phyloP scores from a whole-genome alignment of 2,113 vertebrate species.

The Syngnathoides biaculeatus region DNA sequence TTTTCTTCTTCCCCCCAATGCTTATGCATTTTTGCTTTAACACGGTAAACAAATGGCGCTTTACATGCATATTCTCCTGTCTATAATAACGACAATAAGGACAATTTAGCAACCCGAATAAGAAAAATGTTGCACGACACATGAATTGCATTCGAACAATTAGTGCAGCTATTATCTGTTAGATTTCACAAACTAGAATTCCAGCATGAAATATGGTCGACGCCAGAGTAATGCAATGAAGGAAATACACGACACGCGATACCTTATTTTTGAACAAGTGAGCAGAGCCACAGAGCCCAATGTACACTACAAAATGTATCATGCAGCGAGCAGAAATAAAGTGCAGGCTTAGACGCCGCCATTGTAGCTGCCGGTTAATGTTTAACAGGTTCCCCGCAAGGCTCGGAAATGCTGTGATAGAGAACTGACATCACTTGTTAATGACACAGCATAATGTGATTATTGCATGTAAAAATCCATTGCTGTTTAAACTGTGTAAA shows the following conservation, averaged over 20 bases:
- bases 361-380: conserved; percentile 67
- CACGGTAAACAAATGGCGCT: conserved; percentile 9
- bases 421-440: conserved; percentile 11
- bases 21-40: conserved; percentile 26
- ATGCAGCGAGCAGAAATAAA: conserved; percentile 59
- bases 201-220: background rate
- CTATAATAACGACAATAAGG: background rate
- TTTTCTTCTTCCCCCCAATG: conserved; percentile 29
- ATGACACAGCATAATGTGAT: conserved; percentile 5
- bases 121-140: background rate
- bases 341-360: conserved; percentile 61
- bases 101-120: background rate
- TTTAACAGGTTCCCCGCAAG: conserved; percentile 67
- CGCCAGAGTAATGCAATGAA: conserved; percentile 11
- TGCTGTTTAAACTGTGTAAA: conserved; percentile 12
- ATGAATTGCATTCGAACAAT: background rate
- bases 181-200: background rate
- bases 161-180: background rate
- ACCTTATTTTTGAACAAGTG: conserved; percentile 33
- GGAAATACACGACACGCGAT: background rate
- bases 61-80: background rate
- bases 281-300: conserved; percentile 32
- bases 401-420: conserved; percentile 27
- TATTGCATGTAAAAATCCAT: conserved; percentile 1
- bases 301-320: conserved; percentile 41